phyloP scores from a whole-genome alignment of 2,888 invertebrate species.

The Cheilosia grossa region DNA sequence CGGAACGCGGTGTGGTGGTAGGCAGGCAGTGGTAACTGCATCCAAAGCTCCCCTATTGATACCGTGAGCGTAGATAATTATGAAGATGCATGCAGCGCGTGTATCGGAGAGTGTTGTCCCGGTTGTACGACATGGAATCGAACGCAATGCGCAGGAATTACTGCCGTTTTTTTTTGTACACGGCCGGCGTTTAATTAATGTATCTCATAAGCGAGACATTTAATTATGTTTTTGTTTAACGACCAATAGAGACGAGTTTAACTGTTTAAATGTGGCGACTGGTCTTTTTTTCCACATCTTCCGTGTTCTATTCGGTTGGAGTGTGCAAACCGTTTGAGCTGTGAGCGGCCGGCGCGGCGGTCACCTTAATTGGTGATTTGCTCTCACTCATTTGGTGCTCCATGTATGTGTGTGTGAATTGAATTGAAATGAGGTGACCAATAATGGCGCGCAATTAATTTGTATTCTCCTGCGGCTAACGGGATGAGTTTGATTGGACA shows the following conservation, averaged over 20 bases:
- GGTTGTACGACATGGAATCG: conserved; percentile 65
- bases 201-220: conserved; percentile 68
- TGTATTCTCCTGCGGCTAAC: conserved; percentile 34
- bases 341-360: conserved; percentile 4
- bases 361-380: conserved; percentile 42
- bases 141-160: conserved; percentile 62
- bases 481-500: conserved; percentile 31
- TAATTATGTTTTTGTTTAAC: conserved; percentile 60
- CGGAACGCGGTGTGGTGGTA: conserved; percentile 38
- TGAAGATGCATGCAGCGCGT: conserved; percentile 2
- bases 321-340: conserved; percentile 16
- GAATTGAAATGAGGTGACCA: conserved; percentile 58
- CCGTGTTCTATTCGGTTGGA: conserved; percentile 4
- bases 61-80: conserved; percentile 17
- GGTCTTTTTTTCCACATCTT: conserved; percentile 3
- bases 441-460: conserved; percentile 65
- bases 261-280: conserved; percentile 22
- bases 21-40: conserved; percentile 34
- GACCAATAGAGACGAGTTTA: background rate
- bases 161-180: conserved; percentile 52
- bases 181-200: conserved; percentile 68
- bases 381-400: conserved; percentile 16
- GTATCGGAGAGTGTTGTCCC: conserved; percentile 34
- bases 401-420: background rate
- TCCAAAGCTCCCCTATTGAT: conserved; percentile 53